These are phyloP conservation scores for Semnornis frantzii DNA, from an alignment of 2,113 vertebrate genomes.

Conservation along the genomic window DNA sequence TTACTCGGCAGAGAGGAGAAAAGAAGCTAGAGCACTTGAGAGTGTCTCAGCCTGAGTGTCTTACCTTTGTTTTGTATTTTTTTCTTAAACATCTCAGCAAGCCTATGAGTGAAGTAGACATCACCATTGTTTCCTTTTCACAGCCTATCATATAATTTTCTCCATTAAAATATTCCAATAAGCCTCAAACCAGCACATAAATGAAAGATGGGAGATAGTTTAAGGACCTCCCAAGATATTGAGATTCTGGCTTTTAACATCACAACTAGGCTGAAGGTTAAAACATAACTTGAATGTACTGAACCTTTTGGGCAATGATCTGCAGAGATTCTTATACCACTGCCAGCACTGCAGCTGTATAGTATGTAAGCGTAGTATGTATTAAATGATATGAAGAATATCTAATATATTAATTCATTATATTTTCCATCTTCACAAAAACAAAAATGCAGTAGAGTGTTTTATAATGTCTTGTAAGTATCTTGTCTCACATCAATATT, in stretches of 20 bases:
- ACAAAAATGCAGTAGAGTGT: not conserved
- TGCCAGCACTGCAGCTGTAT: not conserved
- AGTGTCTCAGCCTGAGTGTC: too few species aligned
- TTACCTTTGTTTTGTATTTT: too few species aligned
- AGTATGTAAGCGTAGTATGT: not conserved
- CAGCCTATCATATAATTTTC: too few species aligned
- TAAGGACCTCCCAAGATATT: not conserved
- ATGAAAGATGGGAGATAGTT: not conserved
- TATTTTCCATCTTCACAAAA: not conserved
- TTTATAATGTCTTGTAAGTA: not conserved
- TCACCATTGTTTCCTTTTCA: too few species aligned
- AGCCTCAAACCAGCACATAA: too few species aligned
- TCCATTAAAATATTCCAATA: too few species aligned
- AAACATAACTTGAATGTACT: slow-evolving; percentile 22
- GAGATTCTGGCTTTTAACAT: not conserved
- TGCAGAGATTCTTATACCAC: not conserved
- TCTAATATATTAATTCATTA: not conserved
- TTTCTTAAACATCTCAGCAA: too few species aligned
- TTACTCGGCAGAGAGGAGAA: too few species aligned
- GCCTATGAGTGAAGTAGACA: too few species aligned
- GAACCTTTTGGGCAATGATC: not conserved
- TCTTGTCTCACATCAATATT: not conserved
- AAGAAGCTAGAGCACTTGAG: too few species aligned
- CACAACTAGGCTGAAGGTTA: not conserved
- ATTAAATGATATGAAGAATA: not conserved